Conservation (phyloP, 2,888 invertebrate genomes). For the Apamea monoglypha region DNA sequence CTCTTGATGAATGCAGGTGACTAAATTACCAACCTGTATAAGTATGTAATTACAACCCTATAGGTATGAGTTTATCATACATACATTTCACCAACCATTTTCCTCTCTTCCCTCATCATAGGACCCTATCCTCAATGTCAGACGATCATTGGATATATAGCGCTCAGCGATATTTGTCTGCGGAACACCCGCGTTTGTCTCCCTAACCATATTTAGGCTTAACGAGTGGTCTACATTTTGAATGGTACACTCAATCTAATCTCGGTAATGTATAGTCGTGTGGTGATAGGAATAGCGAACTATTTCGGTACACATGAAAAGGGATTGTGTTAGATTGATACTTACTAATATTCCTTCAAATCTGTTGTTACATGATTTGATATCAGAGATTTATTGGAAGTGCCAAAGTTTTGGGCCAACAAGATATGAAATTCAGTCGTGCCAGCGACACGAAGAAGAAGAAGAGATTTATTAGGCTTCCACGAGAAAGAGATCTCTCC, state of each 20-base stretch:
- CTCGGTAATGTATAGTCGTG: constrained; percentile 22
- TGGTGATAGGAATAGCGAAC: constrained; percentile 14
- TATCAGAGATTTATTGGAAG: neutral
- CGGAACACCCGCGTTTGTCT: constrained; percentile 60
- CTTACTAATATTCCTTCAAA: neutral
- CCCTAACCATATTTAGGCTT: constrained; percentile 63
- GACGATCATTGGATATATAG: constrained; percentile 62
- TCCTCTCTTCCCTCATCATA: constrained; percentile 27
- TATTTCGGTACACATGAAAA: constrained; percentile 2
- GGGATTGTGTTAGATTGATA: constrained; percentile 24
- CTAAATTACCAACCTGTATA: no score
- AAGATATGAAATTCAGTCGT: no score
- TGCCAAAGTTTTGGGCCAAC: no score
- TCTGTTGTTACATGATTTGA: neutral
- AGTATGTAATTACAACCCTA: no score
- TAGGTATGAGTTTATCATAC: neutral
- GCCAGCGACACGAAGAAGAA: no score
- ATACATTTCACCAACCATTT: neutral
- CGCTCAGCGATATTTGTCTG: constrained; percentile 66
- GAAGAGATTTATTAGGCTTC: neutral
- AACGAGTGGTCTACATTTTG: constrained; percentile 51
- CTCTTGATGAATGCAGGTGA: no score
- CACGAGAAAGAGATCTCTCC: neutral
- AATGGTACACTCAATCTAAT: constrained; percentile 43
- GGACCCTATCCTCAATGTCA: constrained; percentile 54